These are phyloP conservation scores for Archilochus colubris DNA, from an alignment of 2,113 vertebrate genomes.

Conservation along the genomic window DNA sequence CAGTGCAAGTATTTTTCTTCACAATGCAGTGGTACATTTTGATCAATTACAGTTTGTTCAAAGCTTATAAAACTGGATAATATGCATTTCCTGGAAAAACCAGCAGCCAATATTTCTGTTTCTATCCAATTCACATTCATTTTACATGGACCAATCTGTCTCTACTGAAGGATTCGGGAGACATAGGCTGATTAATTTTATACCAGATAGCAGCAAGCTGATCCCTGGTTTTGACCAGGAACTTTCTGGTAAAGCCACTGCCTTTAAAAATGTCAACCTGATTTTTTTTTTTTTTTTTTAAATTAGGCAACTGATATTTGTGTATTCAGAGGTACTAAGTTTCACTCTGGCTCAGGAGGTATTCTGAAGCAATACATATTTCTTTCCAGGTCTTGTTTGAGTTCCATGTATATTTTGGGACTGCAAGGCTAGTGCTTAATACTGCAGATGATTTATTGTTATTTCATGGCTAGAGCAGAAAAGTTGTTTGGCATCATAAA, in stretches of 20 bases:
- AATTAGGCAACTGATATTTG: neutral
- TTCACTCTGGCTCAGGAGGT: neutral
- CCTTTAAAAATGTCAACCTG: neutral
- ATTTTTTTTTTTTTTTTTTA: neutral
- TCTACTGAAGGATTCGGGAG: neutral
- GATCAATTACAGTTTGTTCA: neutral
- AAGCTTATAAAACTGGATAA: neutral
- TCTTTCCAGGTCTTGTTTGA: neutral
- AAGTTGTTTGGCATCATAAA: neutral
- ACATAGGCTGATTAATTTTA: rapidly evolving
- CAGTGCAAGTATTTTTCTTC: neutral
- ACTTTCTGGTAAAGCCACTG: neutral
- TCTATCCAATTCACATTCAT: neutral
- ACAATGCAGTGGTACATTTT: neutral
- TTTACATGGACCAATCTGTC: neutral
- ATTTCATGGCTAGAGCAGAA: neutral
- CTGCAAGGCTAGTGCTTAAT: neutral
- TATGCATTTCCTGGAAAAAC: neutral
- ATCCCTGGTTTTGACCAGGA: neutral
- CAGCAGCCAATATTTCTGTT: neutral
- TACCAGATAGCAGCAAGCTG: neutral
- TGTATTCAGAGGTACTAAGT: neutral
- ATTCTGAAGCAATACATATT: neutral
- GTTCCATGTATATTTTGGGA: neutral
- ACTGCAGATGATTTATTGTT: neutral